Conservation (phyloP, 2,888 invertebrate genomes). For the Myopa tessellatipennis region DNA sequence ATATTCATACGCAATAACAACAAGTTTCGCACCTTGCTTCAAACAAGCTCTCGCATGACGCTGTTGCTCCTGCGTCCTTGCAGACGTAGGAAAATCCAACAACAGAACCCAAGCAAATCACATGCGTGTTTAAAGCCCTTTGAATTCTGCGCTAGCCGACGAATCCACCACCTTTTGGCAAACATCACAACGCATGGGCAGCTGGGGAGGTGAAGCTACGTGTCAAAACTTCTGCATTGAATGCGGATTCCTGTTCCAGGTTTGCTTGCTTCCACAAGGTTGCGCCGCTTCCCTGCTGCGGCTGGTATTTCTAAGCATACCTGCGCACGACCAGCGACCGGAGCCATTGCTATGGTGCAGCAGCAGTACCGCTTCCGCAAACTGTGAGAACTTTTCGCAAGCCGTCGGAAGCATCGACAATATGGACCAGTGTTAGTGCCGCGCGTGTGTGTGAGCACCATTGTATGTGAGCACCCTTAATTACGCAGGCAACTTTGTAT, state of each 20-base stretch:
- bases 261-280: background rate
- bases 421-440: conserved; percentile 35
- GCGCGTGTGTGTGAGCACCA: background rate
- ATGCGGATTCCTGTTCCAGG: background rate
- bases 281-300: conserved; percentile 32
- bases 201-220: background rate
- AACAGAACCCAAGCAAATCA: background rate
- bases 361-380: conserved; percentile 14
- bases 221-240: background rate
- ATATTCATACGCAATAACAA: conserved; percentile 39
- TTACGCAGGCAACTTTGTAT: background rate
- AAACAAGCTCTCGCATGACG: background rate
- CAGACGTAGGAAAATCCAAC: no score
- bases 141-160: background rate
- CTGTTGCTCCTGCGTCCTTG: background rate
- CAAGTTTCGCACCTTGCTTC: conserved; percentile 46
- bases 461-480: background rate
- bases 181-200: background rate
- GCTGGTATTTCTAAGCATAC: conserved; percentile 49
- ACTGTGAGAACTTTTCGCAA: conserved; percentile 35
- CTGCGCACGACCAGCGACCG: conserved; percentile 42
- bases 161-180: conserved; percentile 13
- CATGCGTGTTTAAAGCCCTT: background rate
- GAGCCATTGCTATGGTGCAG: background rate
- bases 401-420: background rate